Evolutionary conservation across 1,140 invertebrate genomes (phyloP), one percentile per base, ranked within the genome.

Genomic region (Idris sp.): DNA sequence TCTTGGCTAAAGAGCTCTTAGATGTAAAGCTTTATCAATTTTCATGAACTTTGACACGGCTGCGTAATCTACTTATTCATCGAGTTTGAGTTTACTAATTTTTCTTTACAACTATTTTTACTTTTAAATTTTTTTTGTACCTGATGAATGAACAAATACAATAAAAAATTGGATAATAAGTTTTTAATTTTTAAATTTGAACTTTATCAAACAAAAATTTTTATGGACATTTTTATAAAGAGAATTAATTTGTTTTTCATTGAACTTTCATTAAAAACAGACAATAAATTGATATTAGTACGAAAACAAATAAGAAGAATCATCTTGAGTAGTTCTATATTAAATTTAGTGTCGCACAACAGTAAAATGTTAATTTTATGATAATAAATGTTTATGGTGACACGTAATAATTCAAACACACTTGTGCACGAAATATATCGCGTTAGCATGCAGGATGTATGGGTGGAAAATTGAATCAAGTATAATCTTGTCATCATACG

Each of bases 401-500:
- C 51, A 49, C 25, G 48, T 38, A 64, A 51, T 71, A 61, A 53
- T 38, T 61, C 40, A 38, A 18, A 43, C 41, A 46, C 40, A 71
- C 33, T 58, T 53, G 44, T 41, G 18, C 40, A 51, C 11, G 31
- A 53, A 59, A 53, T 36, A 59, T 67, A 62, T 71, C 48, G 59
- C 35, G 28, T 74, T 76, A 58, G 41, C 35, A 48, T 68, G 61
- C 69, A 74, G 54, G 44, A 64, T 69, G 43, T 62, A 78, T 73
- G 76, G 64, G 77, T 75, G 73, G 74, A 76, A 78, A 79, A 81
- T 78, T 79, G 74, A 79, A 81, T 79, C 76, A 77, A 79, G 72
- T 72, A 76, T 72, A 68, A 81, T 79, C 67, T 79, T 79, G 56
- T 79, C 77, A 76, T 76, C 72, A 78, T 79, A 76, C 76, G 77